phyloP scores from a whole-genome alignment of 2,113 vertebrate species.

The Holacanthus passer region DNA sequence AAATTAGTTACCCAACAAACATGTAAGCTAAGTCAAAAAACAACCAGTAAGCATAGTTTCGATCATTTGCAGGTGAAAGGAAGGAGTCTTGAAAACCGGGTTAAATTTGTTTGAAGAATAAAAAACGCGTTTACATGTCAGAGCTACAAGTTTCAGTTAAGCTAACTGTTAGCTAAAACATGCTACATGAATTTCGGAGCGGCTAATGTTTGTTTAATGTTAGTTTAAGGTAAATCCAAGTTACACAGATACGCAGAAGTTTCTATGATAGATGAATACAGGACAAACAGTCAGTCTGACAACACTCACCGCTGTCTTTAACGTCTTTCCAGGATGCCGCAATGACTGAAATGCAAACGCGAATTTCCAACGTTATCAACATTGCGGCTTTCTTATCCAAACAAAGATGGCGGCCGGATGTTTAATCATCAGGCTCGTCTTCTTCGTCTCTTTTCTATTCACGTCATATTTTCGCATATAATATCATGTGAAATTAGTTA shows the following conservation, averaged over 20 bases:
- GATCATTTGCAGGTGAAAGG: background rate
- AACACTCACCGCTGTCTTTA: background rate
- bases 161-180: background rate
- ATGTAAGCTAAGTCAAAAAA: background rate
- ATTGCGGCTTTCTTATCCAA: background rate
- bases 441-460: background rate
- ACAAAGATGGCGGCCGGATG: slow-evolving; percentile 10
- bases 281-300: background rate
- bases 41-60: background rate
- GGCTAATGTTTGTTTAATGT: background rate
- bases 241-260: too few relatives aligned
- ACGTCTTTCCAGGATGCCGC: background rate
- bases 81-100: too few relatives aligned
- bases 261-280: background rate
- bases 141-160: too few relatives aligned
- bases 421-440: background rate
- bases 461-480: too few relatives aligned
- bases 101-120: too few relatives aligned
- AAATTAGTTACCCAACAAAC: background rate
- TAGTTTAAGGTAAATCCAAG: background rate
- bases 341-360: background rate
- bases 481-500: too few relatives aligned
- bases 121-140: too few relatives aligned
- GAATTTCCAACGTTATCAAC: too few relatives aligned
- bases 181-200: background rate